phyloP scores from a whole-genome alignment of 2,113 vertebrate genomes.

The Phoenicopterus ruber region DNA sequence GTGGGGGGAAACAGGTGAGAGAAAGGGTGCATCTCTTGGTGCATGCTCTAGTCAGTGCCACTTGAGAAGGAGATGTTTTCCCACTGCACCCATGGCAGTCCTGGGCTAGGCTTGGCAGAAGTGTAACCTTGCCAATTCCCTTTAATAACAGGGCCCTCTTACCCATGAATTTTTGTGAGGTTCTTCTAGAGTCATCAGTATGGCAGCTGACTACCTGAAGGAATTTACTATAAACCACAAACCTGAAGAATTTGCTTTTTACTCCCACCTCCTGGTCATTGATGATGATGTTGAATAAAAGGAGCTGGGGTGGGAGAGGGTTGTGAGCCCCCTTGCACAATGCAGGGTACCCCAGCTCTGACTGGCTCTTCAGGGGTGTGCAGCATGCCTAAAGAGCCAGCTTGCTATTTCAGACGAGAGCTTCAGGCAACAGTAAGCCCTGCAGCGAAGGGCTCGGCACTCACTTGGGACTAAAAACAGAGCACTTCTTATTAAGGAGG shows the following conservation, averaged over 20 bases:
- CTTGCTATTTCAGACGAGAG: background rate
- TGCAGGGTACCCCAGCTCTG: background rate
- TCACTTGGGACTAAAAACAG: slow-evolving; percentile 36
- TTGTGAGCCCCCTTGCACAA: background rate
- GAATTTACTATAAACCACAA: background rate
- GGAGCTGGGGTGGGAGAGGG: background rate
- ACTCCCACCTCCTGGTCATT: background rate
- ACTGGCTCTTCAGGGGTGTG: background rate
- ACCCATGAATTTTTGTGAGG: background rate
- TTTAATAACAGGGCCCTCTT: background rate
- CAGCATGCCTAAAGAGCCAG: background rate
- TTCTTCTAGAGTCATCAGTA: background rate
- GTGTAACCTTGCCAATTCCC: background rate
- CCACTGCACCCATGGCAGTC: background rate
- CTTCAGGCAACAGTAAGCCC: background rate
- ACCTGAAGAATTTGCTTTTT: background rate
- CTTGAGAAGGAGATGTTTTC: background rate
- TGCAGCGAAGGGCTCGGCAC: background rate
- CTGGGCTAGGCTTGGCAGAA: background rate
- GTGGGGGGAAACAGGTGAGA: background rate
- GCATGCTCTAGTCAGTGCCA: background rate
- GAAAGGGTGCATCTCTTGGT: background rate
- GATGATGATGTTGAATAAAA: background rate
- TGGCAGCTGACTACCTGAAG: background rate
- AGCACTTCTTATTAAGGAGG: slow-evolving; percentile 43